Evolutionary conservation across 2,888 invertebrate genomes (phyloP).

Genomic region (Autographa pulchrina): DNA sequence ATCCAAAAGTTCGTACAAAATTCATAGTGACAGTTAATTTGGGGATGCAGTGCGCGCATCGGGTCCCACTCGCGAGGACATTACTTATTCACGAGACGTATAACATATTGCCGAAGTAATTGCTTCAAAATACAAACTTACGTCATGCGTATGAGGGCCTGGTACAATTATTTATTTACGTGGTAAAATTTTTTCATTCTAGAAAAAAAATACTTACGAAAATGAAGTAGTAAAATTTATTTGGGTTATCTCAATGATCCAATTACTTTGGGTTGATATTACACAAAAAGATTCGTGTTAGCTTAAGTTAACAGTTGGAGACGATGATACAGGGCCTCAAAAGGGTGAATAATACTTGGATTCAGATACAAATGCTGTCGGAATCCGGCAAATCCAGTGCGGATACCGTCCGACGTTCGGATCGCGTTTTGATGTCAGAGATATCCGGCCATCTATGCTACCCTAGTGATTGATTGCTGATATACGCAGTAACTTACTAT

Average conservation of each 20-base stretch:
- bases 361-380: slow-evolving; percentile 70
- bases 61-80: slow-evolving; percentile 64
- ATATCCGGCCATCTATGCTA: slow-evolving; percentile 59
- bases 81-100: slow-evolving; percentile 86
- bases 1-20: slow-evolving; percentile 78
- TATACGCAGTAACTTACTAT: slow-evolving; percentile 11
- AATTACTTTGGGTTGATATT: slow-evolving; percentile 45
- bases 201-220: slow-evolving; percentile 32
- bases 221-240: background rate
- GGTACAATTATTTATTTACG: slow-evolving; percentile 60
- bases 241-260: slow-evolving; percentile 8
- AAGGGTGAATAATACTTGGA: slow-evolving; percentile 84
- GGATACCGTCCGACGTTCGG: slow-evolving; percentile 68
- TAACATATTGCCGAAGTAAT: slow-evolving; percentile 86
- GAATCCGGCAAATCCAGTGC: slow-evolving; percentile 79
- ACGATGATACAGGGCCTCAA: slow-evolving; percentile 64
- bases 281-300: slow-evolving; percentile 63
- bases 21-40: slow-evolving; percentile 87
- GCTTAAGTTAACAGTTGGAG: slow-evolving; percentile 63
- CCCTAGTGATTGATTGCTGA: slow-evolving; percentile 67
- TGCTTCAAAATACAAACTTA: slow-evolving; percentile 78
- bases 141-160: slow-evolving; percentile 68
- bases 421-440: slow-evolving; percentile 72
- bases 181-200: slow-evolving; percentile 43
- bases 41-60: slow-evolving; percentile 81